Conservation (phyloP, 1,140 invertebrate genomes). For the Drepana arcuata region DNA sequence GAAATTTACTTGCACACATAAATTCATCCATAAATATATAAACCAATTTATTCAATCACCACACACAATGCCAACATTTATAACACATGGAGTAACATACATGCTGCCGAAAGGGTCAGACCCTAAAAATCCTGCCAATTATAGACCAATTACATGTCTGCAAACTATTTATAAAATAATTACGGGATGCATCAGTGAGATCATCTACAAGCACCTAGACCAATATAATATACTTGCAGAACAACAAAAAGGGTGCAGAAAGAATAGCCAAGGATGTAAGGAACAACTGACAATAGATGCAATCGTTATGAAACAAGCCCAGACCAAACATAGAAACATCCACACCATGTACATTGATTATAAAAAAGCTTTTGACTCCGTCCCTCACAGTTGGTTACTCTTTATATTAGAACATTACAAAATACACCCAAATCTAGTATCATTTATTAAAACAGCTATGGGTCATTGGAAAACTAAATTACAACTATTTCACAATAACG, state of each 20-base stretch:
- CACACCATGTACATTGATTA: constrained; percentile 1
- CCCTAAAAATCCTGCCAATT: constrained; percentile 6
- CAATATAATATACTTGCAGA: constrained; percentile 11
- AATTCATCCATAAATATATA: constrained; percentile 10
- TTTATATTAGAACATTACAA: background rate
- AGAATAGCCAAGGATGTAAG: constrained; percentile 7
- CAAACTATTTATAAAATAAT: constrained; percentile 7
- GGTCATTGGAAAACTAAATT: background rate
- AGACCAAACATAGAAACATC: background rate
- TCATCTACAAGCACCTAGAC: constrained; percentile 4
- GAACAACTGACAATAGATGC: constrained; percentile 4
- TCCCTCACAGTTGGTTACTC: constrained; percentile 2
- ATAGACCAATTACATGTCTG: constrained; percentile 10
- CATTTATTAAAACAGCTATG: constrained; percentile 1
- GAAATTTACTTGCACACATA: constrained; percentile 8
- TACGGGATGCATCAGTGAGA: constrained; percentile 2
- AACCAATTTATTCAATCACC: constrained; percentile 2
- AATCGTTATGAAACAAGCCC: background rate
- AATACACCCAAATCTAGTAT: background rate
- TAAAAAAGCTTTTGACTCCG: constrained; percentile 6
- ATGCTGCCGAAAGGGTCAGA: constrained; percentile 9
- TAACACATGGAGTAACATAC: constrained; percentile 12
- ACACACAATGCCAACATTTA: constrained; percentile 8
- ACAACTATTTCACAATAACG: background rate
- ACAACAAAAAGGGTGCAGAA: constrained; percentile 22